These are phyloP conservation scores for Lepilemur ruficaudatus DNA, from an alignment of 2,797 vertebrate genomes.

Conservation along the genomic window DNA sequence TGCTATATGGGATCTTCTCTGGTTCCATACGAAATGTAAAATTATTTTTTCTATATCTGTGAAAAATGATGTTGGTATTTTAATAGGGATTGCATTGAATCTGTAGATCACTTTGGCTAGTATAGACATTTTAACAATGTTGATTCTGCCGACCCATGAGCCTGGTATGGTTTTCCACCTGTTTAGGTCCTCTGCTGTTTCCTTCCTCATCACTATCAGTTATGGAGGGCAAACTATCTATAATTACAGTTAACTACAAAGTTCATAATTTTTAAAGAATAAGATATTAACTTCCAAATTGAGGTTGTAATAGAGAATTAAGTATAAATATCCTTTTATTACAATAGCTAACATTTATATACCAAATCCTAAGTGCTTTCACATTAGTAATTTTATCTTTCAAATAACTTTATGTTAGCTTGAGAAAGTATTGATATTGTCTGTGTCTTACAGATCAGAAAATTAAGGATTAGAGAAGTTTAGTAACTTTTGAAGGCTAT, in stretches of 20 bases:
- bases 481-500: neutral
- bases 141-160: too few relatives aligned
- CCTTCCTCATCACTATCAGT: neutral
- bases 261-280: constrained; percentile 27
- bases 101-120: too few relatives aligned
- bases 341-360: constrained; percentile 6
- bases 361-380: neutral
- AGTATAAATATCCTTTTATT: neutral
- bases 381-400: constrained; percentile 15
- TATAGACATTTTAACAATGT: too few relatives aligned
- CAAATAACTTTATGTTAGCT: neutral
- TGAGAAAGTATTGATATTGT: constrained; percentile 1
- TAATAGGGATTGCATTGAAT: too few relatives aligned
- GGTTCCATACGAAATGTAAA: too few relatives aligned
- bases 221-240: neutral
- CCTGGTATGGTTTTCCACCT: too few relatives aligned
- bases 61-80: too few relatives aligned
- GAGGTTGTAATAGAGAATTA: neutral
- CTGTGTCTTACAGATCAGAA: neutral
- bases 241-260: constrained; percentile 34
- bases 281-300: constrained; percentile 15
- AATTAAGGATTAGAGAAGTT: neutral
- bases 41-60: too few relatives aligned
- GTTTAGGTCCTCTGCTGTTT: too few relatives aligned
- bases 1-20: too few relatives aligned